Evolutionary conservation across 1,140 invertebrate genomes (phyloP).

Genomic region (Calosoma granatense): DNA sequence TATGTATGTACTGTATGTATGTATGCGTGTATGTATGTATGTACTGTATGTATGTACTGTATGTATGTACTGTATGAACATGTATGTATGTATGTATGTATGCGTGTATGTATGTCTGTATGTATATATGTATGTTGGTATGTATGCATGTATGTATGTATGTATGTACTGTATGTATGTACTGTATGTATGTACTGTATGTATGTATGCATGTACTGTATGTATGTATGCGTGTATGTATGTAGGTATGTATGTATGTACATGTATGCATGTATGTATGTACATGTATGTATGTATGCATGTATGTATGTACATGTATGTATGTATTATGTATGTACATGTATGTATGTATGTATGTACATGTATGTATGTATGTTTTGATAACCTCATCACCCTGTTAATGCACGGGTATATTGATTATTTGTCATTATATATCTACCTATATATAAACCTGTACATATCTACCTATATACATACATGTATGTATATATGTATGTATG

Average conservation of each 20-base stretch:
- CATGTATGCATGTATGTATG: not conserved
- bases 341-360: slow-evolving; percentile 1
- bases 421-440: too few species aligned
- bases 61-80: too few species aligned
- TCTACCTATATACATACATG: not conserved
- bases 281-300: slow-evolving; percentile 4
- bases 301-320: slow-evolving; percentile 1
- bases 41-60: too few species aligned
- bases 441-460: not conserved
- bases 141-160: not conserved
- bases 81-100: not conserved
- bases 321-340: too few species aligned
- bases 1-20: not conserved
- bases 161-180: too few species aligned
- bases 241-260: slow-evolving; percentile 2
- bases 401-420: not conserved
- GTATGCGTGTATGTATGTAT: not conserved
- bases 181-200: too few species aligned
- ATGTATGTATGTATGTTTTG: not conserved
- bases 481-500: slow-evolving; percentile 7
- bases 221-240: not conserved
- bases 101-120: not conserved
- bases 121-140: not conserved
- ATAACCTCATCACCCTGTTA: too few species aligned
- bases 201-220: too few species aligned